phyloP scores from a whole-genome alignment of 2,888 invertebrate species.

The Odontocolon sp. region DNA sequence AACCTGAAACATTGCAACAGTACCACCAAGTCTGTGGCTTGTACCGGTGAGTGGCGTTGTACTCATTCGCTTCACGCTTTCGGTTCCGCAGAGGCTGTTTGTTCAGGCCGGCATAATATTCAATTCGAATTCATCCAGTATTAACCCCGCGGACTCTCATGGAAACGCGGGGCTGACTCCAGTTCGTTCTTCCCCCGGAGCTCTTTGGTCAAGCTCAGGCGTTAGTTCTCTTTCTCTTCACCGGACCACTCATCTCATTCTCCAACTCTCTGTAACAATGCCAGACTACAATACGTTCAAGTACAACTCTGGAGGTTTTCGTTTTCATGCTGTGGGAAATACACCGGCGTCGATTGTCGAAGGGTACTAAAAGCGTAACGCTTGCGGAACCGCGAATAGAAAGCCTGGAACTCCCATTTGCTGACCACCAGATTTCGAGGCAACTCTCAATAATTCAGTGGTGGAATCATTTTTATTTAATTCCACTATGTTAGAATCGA shows the following conservation, averaged over 20 bases:
- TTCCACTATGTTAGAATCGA: no score
- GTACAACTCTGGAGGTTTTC: constrained; percentile 34
- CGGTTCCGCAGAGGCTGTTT: constrained; percentile 70
- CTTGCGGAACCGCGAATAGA: constrained; percentile 39
- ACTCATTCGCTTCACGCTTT: constrained; percentile 59
- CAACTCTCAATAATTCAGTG: not conserved
- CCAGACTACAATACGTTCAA: constrained; percentile 50
- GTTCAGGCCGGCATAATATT: constrained; percentile 79
- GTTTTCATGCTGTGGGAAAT: constrained; percentile 7
- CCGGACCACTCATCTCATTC: constrained; percentile 30
- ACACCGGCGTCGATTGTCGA: constrained; percentile 43
- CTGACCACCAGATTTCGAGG: constrained; percentile 16
- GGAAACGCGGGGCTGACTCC: constrained; percentile 51
- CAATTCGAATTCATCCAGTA: constrained; percentile 79
- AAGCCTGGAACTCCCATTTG: constrained; percentile 21
- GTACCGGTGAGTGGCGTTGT: constrained; percentile 51
- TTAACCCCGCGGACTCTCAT: constrained; percentile 70
- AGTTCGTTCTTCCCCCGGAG: constrained; percentile 40
- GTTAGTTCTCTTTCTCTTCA: constrained; percentile 50
- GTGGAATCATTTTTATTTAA: not conserved
- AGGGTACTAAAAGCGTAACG: constrained; percentile 50
- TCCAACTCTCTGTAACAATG: constrained; percentile 51
- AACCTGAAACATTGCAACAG: constrained; percentile 42
- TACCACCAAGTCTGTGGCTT: constrained; percentile 15
- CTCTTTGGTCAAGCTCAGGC: constrained; percentile 52